phyloP scores from a whole-genome alignment of 37 sponge, comb jelly and placozoan genomes.

The Aphrocallistes beatrix region DNA sequence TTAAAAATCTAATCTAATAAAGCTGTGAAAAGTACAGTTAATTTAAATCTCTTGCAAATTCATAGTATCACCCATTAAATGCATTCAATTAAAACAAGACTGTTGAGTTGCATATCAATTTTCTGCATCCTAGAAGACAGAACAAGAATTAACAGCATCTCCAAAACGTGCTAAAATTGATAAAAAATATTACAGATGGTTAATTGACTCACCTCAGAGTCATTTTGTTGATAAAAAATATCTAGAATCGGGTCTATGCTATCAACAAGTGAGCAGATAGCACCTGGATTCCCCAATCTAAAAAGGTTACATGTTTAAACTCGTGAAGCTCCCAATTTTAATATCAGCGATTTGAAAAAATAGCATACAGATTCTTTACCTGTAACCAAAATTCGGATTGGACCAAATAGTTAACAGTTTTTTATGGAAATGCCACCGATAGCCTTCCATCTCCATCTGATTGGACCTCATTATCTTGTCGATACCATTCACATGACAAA shows the following conservation, averaged over 20 bases:
- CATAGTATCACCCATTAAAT: no score
- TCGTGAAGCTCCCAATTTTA: background rate
- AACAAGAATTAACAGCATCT: no score
- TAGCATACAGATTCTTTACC: slow-evolving; percentile 25
- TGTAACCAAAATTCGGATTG: slow-evolving; percentile 95
- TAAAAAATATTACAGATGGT: no score
- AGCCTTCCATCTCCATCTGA: slow-evolving; percentile 96
- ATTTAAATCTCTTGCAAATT: no score
- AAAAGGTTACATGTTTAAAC: background rate
- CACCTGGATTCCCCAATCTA: slow-evolving; percentile 96
- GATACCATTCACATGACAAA: slow-evolving; percentile 66
- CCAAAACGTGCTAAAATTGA: no score
- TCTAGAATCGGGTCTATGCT: slow-evolving; percentile 58
- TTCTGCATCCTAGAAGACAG: no score
- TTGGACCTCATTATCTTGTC: slow-evolving; percentile 93
- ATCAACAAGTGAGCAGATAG: slow-evolving; percentile 90
- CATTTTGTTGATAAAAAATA: slow-evolving; percentile 95
- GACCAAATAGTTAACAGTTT: slow-evolving; percentile 96
- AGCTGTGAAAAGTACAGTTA: no score
- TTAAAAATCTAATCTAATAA: no score
- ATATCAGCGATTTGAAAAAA: background rate
- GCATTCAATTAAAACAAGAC: no score
- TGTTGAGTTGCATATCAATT: no score
- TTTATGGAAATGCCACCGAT: slow-evolving; percentile 90
- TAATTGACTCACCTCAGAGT: no score